Conservation (phyloP, 1,140 invertebrate species). For the Drosophila arawakana region DNA sequence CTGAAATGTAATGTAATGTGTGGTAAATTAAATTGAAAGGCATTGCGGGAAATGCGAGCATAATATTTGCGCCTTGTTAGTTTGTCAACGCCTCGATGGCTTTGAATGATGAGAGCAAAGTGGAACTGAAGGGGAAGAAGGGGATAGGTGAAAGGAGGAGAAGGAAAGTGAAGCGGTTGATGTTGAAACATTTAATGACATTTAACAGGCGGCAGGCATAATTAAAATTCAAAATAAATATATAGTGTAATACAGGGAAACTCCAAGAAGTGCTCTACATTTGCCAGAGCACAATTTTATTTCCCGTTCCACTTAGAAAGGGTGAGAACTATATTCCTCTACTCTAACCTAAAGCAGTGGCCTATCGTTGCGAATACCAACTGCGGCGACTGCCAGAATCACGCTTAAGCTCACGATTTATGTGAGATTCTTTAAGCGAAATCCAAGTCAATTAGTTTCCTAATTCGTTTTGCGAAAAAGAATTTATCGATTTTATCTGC, state of each 20-base stretch:
- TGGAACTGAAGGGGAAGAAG: not conserved
- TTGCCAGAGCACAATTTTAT: constrained; percentile 34
- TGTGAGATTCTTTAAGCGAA: constrained; percentile 82
- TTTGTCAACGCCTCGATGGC: constrained; percentile 66
- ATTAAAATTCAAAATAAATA: constrained; percentile 77
- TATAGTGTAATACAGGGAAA: constrained; percentile 16
- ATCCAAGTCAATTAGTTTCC: constrained; percentile 83
- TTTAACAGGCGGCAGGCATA: constrained; percentile 68
- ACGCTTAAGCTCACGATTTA: constrained; percentile 81
- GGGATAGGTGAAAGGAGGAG: not conserved
- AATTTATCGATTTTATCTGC: constrained; percentile 83
- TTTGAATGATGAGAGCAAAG: constrained; percentile 60
- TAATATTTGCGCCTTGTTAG: constrained; percentile 80
- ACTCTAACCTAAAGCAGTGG: too few relatives aligned
- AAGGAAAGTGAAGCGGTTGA: constrained; percentile 5
- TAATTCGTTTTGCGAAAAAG: constrained; percentile 82
- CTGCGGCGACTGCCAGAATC: constrained; percentile 71
- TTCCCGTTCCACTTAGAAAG: constrained; percentile 9
- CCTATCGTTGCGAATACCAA: constrained; percentile 6
- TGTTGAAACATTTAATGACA: constrained; percentile 76
- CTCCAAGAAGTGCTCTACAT: constrained; percentile 11
- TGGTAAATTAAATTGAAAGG: constrained; percentile 72
- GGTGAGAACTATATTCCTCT: not conserved
- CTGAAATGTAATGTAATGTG: constrained; percentile 32
- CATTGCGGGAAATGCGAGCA: constrained; percentile 61